Percentiles rank a stretch among this genome's conserved stretches.
These are phyloP conservation scores for Dendrolimus kikuchii DNA, from an alignment of 1,140 invertebrate genomes.

Conservation along the genomic window DNA sequence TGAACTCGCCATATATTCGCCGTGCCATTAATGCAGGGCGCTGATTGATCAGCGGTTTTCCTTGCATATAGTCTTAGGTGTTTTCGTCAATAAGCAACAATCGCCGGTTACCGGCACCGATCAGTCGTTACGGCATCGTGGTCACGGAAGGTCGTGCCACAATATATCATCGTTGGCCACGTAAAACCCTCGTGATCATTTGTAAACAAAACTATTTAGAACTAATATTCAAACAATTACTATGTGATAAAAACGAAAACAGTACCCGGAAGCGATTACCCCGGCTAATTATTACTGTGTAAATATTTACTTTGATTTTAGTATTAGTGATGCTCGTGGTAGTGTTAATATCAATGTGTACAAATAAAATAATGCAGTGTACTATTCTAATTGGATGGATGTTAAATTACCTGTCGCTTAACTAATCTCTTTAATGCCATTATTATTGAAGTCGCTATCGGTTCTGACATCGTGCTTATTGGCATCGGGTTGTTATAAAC, in stretches of 20 bases:
- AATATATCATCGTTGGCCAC: slow-evolving; percentile 9
- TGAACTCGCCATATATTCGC: slow-evolving; percentile 23
- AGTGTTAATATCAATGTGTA: background rate
- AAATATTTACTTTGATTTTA: slow-evolving; percentile 24
- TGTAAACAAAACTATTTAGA: slow-evolving; percentile 29
- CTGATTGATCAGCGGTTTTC: slow-evolving; percentile 33
- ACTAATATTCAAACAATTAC: slow-evolving; percentile 14
- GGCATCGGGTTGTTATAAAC: slow-evolving; percentile 16
- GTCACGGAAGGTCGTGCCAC: slow-evolving; percentile 30
- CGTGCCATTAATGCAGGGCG: slow-evolving; percentile 27
- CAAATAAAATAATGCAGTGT: too few relatives aligned
- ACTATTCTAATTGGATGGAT: slow-evolving; percentile 2
- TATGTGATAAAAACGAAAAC: slow-evolving; percentile 34
- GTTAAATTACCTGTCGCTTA: slow-evolving; percentile 36
- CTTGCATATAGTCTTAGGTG: slow-evolving; percentile 25
- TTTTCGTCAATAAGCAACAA: slow-evolving; percentile 9
- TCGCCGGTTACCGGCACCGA: slow-evolving; percentile 2
- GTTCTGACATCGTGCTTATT: too few relatives aligned
- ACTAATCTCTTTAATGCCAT: slow-evolving; percentile 17
- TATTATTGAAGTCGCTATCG: slow-evolving; percentile 16
- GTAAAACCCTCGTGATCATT: slow-evolving; percentile 20
- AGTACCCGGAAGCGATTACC: slow-evolving; percentile 24
- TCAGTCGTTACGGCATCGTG: slow-evolving; percentile 31
- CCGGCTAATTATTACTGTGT: slow-evolving; percentile 11
- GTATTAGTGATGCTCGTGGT: slow-evolving; percentile 5